These are phyloP conservation scores for Chelonoidis abingdonii DNA, from an alignment of 2,113 vertebrate species.

Conservation along the genomic window DNA sequence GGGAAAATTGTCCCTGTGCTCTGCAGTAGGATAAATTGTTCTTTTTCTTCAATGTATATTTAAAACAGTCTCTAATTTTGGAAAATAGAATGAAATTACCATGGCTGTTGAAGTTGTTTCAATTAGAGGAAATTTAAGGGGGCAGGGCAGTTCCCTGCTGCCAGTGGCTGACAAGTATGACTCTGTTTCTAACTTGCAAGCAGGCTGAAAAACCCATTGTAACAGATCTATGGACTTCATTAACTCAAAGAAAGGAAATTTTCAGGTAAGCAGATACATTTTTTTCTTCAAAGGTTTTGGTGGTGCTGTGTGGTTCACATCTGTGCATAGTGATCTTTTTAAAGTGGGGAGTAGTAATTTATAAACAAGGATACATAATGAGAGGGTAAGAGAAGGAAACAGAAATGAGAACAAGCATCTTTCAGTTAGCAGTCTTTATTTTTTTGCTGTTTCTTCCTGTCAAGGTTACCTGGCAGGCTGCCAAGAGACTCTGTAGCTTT, in stretches of 20 bases:
- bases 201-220: rapidly evolving
- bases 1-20: not conserved
- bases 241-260: not conserved
- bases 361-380: not conserved
- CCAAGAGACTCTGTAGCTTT: not conserved
- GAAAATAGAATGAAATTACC: not conserved
- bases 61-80: not conserved
- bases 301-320: rapidly evolving
- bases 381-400: not conserved
- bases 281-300: not conserved
- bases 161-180: rapidly evolving
- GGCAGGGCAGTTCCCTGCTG: rapidly evolving
- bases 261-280: rapidly evolving
- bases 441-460: not conserved
- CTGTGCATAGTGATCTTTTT: too few species aligned
- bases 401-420: not conserved
- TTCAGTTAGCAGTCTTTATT: not conserved
- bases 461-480: rapidly evolving
- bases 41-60: not conserved
- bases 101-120: not conserved
- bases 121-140: not conserved
- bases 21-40: not conserved
- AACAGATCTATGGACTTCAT: rapidly evolving
- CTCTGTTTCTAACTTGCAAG: rapidly evolving
- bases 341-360: not conserved